Base-by-base conservation (phyloP, 2,888 invertebrate genomes). In the Epinotia nisella region DNA sequence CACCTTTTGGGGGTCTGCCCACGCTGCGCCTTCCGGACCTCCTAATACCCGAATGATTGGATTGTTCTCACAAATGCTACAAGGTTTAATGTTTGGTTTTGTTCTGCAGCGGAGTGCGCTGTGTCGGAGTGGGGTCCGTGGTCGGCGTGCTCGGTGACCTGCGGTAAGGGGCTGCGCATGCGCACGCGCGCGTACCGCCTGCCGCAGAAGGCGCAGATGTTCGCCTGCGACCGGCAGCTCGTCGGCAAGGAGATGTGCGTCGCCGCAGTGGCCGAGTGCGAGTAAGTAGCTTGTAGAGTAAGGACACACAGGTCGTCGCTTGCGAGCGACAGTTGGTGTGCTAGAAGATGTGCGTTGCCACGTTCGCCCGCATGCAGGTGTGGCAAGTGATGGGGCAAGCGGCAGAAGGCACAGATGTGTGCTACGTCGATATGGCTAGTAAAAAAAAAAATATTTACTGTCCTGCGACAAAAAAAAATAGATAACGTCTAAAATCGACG, bases 221-320 rank as follows among this genome's bases (percentile, higher is more conserved):
- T 95, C 81, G 89, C 94, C 77, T 96, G 96, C 85, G 94, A 95
- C 79, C 90, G 96, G 45, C 96, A 98, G 88, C 91, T 99, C 82
- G 94, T 97, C 60, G 95, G 96, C 71, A 98, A 98, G 89, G 98
- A 98, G 94, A 97, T 98, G 96, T 99, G 98, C 85, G 96, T 97
- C 53, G 97, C 97, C 5, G 90, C 92, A 17, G 87, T 96, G 45
- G 91, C 97, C 0, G 97, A 97, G 88, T 97, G 97, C 91, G 94
- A 94, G 96, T 96, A 83, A 95, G 95, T 94, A 5, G 21, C 13
- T 21, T 17, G 21, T 24, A 49, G 49, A 49, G n/a, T 13, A n/a
- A 49, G 49, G n/a, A n/a, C n/a, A n/a, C 49, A 7, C n/a, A 45
- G 13, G 4, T 49, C 7, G 1, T 49, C n/a, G n/a, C 5, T 4